phyloP scores from a whole-genome alignment of 2,888 invertebrate genomes.

The Noctua fimbriata region DNA sequence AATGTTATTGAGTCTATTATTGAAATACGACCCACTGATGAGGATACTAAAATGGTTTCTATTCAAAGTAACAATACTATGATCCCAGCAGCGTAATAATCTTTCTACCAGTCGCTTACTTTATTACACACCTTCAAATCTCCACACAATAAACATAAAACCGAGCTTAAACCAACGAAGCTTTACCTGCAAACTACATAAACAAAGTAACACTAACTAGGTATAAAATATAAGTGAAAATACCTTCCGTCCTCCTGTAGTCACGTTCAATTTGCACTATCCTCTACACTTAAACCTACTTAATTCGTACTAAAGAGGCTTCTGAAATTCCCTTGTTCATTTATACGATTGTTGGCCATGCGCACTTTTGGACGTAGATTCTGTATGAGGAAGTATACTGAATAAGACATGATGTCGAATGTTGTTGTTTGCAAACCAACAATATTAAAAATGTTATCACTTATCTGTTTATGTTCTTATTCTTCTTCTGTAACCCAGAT shows the following conservation, averaged over 20 bases:
- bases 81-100: not conserved
- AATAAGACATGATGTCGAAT: slow-evolving; percentile 41
- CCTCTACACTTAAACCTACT: slow-evolving; percentile 80
- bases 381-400: slow-evolving; percentile 32
- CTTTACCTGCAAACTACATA: slow-evolving; percentile 49
- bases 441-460: not conserved
- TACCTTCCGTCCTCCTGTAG: slow-evolving; percentile 54
- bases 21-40: not conserved
- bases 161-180: slow-evolving; percentile 46
- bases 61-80: not conserved
- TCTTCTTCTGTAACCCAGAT: not conserved
- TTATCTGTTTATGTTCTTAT: not conserved
- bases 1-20: not conserved
- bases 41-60: not conserved
- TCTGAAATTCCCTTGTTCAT: slow-evolving; percentile 81
- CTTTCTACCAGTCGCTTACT: slow-evolving; percentile 8
- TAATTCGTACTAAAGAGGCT: slow-evolving; percentile 83
- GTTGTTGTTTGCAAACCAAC: not conserved
- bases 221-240: slow-evolving; percentile 59
- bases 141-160: slow-evolving; percentile 48
- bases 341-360: slow-evolving; percentile 80
- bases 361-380: slow-evolving; percentile 69
- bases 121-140: slow-evolving; percentile 40
- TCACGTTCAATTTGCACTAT: slow-evolving; percentile 77
- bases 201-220: slow-evolving; percentile 54